phyloP scores from a whole-genome alignment of 1,140 invertebrate genomes.

The Cydia amplana region DNA sequence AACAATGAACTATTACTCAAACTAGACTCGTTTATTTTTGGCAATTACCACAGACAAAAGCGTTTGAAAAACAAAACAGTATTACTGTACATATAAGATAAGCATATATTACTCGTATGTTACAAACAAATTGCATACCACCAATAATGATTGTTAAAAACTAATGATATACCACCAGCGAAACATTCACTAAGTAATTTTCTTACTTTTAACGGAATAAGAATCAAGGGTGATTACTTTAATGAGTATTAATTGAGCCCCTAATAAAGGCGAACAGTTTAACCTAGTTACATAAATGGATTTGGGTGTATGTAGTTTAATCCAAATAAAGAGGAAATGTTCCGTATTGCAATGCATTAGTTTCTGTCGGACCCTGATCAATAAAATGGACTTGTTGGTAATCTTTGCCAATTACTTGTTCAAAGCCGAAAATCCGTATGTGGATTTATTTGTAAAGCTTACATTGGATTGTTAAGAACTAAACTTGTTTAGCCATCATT shows the following conservation, averaged over 20 bases:
- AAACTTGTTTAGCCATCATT: too few relatives aligned
- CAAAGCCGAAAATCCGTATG: neutral
- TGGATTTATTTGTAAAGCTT: neutral
- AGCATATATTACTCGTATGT: too few relatives aligned
- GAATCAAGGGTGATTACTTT: neutral
- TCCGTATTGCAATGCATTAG: slow-evolving; percentile 19
- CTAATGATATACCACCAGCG: too few relatives aligned
- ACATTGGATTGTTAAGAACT: neutral
- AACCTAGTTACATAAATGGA: slow-evolving; percentile 31
- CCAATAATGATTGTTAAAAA: too few relatives aligned
- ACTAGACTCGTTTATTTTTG: too few relatives aligned
- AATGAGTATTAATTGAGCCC: neutral
- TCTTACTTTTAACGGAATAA: neutral
- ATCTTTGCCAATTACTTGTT: slow-evolving; percentile 18
- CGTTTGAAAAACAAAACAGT: too few relatives aligned
- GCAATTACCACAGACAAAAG: too few relatives aligned
- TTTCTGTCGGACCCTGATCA: slow-evolving; percentile 30
- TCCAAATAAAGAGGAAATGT: slow-evolving; percentile 24
- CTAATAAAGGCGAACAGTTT: slow-evolving; percentile 5
- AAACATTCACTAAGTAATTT: too few relatives aligned
- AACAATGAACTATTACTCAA: too few relatives aligned
- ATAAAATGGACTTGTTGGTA: slow-evolving; percentile 13
- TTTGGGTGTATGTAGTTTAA: slow-evolving; percentile 28
- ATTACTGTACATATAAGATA: too few relatives aligned
- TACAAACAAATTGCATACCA: too few relatives aligned